A percentile compares a stretch with the other conserved stretches of the same genome.
phyloP scores from a whole-genome alignment of 2,797 vertebrate genomes.

The Platyrinchus mystaceus region DNA sequence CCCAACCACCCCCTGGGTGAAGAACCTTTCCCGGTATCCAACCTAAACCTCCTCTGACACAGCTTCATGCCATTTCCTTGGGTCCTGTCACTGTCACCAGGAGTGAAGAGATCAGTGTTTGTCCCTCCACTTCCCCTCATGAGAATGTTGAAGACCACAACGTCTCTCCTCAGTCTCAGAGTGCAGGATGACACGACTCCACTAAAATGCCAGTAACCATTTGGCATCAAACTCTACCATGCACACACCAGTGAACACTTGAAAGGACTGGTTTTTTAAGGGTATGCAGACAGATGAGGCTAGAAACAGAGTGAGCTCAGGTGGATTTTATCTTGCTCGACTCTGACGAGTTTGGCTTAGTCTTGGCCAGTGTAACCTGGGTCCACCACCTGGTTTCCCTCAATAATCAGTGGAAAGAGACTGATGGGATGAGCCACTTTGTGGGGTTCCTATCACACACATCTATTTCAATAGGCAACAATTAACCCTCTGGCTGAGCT shows the following conservation, averaged over 20 bases:
- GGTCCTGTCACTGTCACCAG: not conserved
- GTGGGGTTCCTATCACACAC: not conserved
- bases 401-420: not conserved
- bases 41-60: not conserved
- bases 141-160: not conserved
- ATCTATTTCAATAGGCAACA: not conserved
- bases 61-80: not conserved
- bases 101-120: not conserved
- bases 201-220: not conserved
- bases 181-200: not conserved
- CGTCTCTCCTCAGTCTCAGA: not conserved
- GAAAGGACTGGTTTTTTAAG: not conserved
- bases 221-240: not conserved
- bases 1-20: not conserved
- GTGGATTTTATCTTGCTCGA: not conserved
- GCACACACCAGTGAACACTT: not conserved
- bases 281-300: not conserved
- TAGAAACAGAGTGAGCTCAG: not conserved
- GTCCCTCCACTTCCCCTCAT: not conserved
- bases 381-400: not conserved
- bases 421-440: not conserved
- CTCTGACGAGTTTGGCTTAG: not conserved
- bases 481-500: not conserved
- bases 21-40: not conserved
- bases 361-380: not conserved